These are phyloP conservation scores for Drosophila paranaensis DNA, from an alignment of 2,888 invertebrate genomes.

Conservation along the genomic window DNA sequence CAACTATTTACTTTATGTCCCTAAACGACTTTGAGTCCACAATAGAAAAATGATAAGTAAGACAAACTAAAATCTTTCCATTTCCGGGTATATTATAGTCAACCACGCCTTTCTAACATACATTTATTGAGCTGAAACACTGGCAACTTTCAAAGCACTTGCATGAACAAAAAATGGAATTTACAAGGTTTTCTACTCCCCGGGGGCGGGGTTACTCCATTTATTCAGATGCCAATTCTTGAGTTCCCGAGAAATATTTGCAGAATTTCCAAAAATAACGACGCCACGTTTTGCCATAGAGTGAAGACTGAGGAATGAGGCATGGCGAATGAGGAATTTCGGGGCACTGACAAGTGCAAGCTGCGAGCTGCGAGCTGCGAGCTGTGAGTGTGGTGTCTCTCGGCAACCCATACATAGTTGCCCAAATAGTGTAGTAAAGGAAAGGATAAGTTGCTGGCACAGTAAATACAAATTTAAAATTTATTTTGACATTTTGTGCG, in stretches of 20 bases:
- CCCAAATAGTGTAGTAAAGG: constrained; percentile 4
- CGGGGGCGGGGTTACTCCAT: neutral
- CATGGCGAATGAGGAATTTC: constrained; percentile 55
- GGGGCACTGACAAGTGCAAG: constrained; percentile 19
- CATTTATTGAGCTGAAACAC: too few relatives aligned
- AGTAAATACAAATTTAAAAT: constrained; percentile 69
- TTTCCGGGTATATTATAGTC: too few relatives aligned
- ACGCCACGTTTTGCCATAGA: constrained; percentile 11
- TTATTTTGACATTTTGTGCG: constrained; percentile 45
- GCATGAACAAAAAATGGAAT: neutral
- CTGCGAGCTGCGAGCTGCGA: constrained; percentile 22
- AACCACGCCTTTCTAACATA: too few relatives aligned
- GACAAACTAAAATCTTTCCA: too few relatives aligned
- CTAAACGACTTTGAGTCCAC: too few relatives aligned
- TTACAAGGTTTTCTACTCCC: neutral
- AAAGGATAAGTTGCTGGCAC: constrained; percentile 45
- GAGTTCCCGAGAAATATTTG: constrained; percentile 21
- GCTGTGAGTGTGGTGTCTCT: constrained; percentile 10
- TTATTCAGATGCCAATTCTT: neutral
- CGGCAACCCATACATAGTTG: constrained; percentile 1
- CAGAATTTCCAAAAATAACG: constrained; percentile 39
- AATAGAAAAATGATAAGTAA: too few relatives aligned
- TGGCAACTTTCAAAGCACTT: too few relatives aligned
- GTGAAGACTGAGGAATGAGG: constrained; percentile 2
- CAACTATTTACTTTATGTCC: too few relatives aligned